These are phyloP conservation scores for Lepidurus packardi DNA, from an alignment of 1,140 invertebrate genomes.

Conservation along the genomic window DNA sequence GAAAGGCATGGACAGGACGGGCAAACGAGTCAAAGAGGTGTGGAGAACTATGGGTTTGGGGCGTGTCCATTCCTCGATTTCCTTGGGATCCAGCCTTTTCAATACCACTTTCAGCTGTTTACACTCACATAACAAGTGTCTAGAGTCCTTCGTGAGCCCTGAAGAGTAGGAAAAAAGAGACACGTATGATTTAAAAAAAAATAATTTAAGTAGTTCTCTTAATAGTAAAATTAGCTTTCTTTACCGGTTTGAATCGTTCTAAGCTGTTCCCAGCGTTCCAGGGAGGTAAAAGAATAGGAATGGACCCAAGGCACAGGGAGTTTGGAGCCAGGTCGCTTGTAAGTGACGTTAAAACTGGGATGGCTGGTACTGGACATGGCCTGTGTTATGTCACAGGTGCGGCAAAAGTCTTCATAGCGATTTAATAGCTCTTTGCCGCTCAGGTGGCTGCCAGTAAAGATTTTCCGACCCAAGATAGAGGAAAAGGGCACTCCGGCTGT, in stretches of 20 bases:
- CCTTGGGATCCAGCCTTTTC: conserved; percentile 23
- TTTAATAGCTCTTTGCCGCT: not conserved
- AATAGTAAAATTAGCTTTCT: not conserved
- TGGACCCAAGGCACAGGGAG: conserved; percentile 12
- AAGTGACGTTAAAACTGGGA: not conserved
- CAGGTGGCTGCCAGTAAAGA: not conserved
- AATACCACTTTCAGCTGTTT: not conserved
- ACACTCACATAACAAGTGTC: not conserved
- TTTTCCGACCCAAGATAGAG: conserved; percentile 23
- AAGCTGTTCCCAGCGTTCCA: conserved; percentile 10
- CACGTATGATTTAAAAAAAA: not conserved
- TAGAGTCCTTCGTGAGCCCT: conserved; percentile 28
- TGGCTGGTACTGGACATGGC: not conserved
- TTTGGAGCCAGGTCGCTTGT: conserved; percentile 11
- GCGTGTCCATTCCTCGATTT: conserved; percentile 26
- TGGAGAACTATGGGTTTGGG: conserved; percentile 24
- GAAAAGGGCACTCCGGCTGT: conserved; percentile 29
- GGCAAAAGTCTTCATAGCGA: conserved; percentile 22
- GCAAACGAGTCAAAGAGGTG: not conserved
- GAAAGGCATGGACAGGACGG: not conserved
- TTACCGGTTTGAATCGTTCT: conserved; percentile 26
- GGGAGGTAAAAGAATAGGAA: conserved; percentile 16
- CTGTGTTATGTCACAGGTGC: not conserved
- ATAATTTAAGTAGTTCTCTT: not conserved
- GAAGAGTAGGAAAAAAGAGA: not conserved